Evolutionary conservation across 30 jellyfish, hydroid and myxozoan species (phyloP).

Genomic region (Phacellophora camtschatica): DNA sequence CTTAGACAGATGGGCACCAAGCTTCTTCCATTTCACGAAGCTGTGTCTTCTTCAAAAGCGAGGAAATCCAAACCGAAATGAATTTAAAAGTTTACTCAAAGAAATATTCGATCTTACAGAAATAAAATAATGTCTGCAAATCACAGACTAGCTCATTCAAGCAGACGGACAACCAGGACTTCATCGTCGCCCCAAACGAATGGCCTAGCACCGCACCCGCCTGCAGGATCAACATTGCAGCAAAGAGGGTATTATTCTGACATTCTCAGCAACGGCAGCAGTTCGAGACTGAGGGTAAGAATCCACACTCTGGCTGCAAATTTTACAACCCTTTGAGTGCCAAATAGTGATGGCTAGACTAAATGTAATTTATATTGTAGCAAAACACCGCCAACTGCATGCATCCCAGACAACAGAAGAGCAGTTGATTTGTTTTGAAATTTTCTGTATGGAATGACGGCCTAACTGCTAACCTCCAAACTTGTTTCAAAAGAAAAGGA

Average conservation of each 20-base stretch:
- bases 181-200: constrained; percentile 2
- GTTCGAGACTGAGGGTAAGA: constrained; percentile 27
- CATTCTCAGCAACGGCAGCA: constrained; percentile 35
- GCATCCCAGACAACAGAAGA: too few relatives aligned
- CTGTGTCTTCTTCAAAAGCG: too few relatives aligned
- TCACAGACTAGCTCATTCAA: not conserved
- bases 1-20: too few relatives aligned
- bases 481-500: too few relatives aligned
- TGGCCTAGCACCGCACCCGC: not conserved
- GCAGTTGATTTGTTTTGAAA: too few relatives aligned
- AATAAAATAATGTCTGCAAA: not conserved
- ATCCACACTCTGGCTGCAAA: too few relatives aligned
- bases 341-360: not conserved
- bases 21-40: too few relatives aligned
- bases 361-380: not conserved
- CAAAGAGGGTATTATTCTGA: constrained; percentile 95
- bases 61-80: too few relatives aligned
- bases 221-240: constrained; percentile 15
- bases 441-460: too few relatives aligned
- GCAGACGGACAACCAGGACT: not conserved
- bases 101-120: not conserved
- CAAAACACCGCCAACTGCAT: not conserved
- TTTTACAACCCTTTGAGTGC: not conserved
- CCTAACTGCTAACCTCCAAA: too few relatives aligned
- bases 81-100: too few relatives aligned